Percentiles rank a stretch among this genome's conserved stretches.
Conservation (phyloP, 2,113 vertebrate genomes). For the Solea senegalensis region DNA sequence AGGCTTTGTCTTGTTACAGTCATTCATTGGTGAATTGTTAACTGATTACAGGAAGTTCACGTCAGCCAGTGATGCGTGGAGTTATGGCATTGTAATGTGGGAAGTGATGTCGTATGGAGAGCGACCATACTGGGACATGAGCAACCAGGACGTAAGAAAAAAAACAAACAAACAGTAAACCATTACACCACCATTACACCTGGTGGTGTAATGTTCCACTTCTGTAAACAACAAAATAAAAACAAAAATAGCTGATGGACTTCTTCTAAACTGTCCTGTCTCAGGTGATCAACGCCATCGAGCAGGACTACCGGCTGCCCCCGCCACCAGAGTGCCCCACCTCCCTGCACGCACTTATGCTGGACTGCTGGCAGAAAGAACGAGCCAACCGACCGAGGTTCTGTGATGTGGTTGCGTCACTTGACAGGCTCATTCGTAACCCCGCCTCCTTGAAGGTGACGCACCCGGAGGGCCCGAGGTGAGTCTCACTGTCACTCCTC, state of each 20-base stretch:
- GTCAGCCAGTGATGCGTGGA: constrained; percentile 85
- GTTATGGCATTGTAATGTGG: constrained; percentile 88
- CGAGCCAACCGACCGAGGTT: constrained; percentile 86
- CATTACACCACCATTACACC: too few species aligned
- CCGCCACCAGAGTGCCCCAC: constrained; percentile 94
- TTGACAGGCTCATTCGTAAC: constrained; percentile 90
- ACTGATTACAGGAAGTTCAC: constrained; percentile 82
- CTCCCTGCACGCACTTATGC: constrained; percentile 91
- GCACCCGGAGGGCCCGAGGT: constrained; percentile 79
- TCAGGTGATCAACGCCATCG: constrained; percentile 97
- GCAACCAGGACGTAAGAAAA: constrained; percentile 82
- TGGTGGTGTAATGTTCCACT: too few species aligned
- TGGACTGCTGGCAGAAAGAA: constrained; percentile 98
- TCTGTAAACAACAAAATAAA: neutral
- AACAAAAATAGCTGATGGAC: neutral
- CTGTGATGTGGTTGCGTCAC: constrained; percentile 84
- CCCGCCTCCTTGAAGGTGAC: constrained; percentile 87
- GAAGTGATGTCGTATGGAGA: constrained; percentile 89
- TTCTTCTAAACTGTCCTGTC: neutral
- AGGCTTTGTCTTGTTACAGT: neutral
- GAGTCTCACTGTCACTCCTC: constrained; percentile 13
- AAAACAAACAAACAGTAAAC: too few species aligned
- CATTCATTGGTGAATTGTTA: too few species aligned
- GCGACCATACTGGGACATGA: constrained; percentile 85
- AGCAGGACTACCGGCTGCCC: constrained; percentile 94